Evolutionary conservation across 2,888 invertebrate genomes (phyloP), one percentile per base, ranked within the genome.

Genomic region (Reticulitermes lucifugus): DNA sequence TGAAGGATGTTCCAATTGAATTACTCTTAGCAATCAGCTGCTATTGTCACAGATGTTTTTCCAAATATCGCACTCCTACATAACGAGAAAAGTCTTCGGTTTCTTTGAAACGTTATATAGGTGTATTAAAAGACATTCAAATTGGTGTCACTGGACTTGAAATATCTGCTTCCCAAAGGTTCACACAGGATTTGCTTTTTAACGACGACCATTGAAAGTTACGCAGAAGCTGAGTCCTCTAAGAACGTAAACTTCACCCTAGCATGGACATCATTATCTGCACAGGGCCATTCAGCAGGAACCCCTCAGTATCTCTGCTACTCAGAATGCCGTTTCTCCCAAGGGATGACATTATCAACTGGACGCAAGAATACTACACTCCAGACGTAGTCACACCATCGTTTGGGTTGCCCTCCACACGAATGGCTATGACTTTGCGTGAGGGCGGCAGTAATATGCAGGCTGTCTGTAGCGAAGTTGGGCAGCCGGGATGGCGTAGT

Each of bases 221-320:
- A 73, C 35, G 18, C 73, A 73, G 2, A 35, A 29, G 29, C 10
- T 73, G 73, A 29, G 46, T n/a, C 3, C 14, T 14, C 12, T 6
- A 65, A n/a, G 65, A 25, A 65, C 25, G 65, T 12, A n/a, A 65
- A 25, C n/a, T 6, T 65, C 65, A 65, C 25, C 25, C n/a, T 51
- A 22, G n/a, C 77, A n/a, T 51, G 46, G 77, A 77, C 77, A 51
- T 77, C 77, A 77, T 77, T 77, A 77, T 77, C 77, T 46, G 77
- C 22, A n/a, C 77, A 41, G 77, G 1, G 29, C 77, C 77, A 77
- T 77, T 77, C 77, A 51, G 46, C 51, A 46, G 21, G 2, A 75
- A 1, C 71, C 71, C 71, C 35, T 77, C 77, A n/a, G 41, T 77
- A 46, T 46, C 77, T 4, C 77, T 22, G 46, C 25, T 43, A n/a